Percentiles rank a stretch among this genome's conserved stretches.
Evolutionary conservation across 2,888 invertebrate species (phyloP).

Genomic region (Ecliptopera silaceata): DNA sequence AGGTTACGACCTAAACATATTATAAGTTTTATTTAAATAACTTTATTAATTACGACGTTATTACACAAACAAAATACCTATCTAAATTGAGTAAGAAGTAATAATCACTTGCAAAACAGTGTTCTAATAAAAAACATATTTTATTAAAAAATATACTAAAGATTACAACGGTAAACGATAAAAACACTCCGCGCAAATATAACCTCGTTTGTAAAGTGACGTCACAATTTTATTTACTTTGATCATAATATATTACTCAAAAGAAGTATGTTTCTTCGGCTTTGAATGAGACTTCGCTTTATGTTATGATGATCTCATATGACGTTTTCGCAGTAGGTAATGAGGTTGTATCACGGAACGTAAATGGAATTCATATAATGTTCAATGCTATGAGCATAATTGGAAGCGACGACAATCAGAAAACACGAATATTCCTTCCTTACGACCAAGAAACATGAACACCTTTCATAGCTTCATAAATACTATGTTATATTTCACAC

Average conservation of each 20-base stretch:
- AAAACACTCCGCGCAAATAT: too few relatives aligned
- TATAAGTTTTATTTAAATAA: too few relatives aligned
- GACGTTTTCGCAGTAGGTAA: constrained; percentile 14
- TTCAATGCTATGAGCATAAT: constrained; percentile 11
- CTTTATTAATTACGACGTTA: too few relatives aligned
- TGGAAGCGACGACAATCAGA: constrained; percentile 12
- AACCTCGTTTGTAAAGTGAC: background rate
- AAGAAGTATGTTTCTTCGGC: background rate
- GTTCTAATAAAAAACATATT: too few relatives aligned
- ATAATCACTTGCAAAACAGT: too few relatives aligned
- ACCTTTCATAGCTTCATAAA: background rate
- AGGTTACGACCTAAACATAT: too few relatives aligned
- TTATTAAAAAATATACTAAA: too few relatives aligned
- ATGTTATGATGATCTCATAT: constrained; percentile 18
- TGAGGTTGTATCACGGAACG: constrained; percentile 20
- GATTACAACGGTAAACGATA: too few relatives aligned
- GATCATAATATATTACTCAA: background rate
- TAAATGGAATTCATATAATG: constrained; percentile 20
- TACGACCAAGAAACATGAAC: constrained; percentile 1
- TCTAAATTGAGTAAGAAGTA: too few relatives aligned
- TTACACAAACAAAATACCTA: too few relatives aligned
- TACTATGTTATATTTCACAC: too few relatives aligned
- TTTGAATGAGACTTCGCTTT: constrained; percentile 5
- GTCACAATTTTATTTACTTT: background rate
- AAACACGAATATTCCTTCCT: constrained; percentile 1